Base-by-base conservation (phyloP, 2,888 invertebrate genomes). In the Hedya salicella region DNA sequence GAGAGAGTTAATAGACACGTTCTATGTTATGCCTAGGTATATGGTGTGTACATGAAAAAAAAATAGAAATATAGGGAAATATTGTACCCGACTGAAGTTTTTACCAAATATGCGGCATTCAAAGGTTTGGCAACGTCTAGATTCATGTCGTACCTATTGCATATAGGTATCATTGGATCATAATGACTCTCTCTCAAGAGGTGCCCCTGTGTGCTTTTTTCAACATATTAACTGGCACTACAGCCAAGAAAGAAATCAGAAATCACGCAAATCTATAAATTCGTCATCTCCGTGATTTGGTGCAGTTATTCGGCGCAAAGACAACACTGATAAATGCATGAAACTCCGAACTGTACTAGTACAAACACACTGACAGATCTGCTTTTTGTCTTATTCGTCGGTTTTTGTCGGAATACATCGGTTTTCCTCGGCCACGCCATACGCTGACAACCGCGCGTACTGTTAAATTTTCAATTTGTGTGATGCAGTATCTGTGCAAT, bases 361-460 rank as follows among this genome's bases (percentile, higher is more conserved):
- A 44, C 42, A 57, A 57, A 57, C 57, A 61, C 6, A 52, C 42
- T 52, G 61, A 50, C 46, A 32, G 40, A 50, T 61, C 61, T 14
- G 42, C 8, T 36, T 30, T 52, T 53, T 61, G 25, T 13, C 21
- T 30, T 19, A 44, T 52, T 52, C 61, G 61, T 49, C 25, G 25
- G 52, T 14, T 44, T 42, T 62, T 52, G 16, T 52, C 42, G 62
- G 44, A 42, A 52, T 62, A 52, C 62, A 42, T 52, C 19, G 40
- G 50, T 61, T 50, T 61, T 50, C 42, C 50, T 16, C 6, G 56
- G 25, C 49, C 14, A 14, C 25, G 1, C 25, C 25, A 25, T 25
- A 25, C 14, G 49, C 49, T 49, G 49, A 30, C 30, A 36, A 36
- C 9, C 25, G 25, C 30, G 25, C 14, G 14, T 49, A 30, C 49